Evolutionary conservation across 2,888 invertebrate genomes (phyloP).

Genomic region (Nysson spinosus): DNA sequence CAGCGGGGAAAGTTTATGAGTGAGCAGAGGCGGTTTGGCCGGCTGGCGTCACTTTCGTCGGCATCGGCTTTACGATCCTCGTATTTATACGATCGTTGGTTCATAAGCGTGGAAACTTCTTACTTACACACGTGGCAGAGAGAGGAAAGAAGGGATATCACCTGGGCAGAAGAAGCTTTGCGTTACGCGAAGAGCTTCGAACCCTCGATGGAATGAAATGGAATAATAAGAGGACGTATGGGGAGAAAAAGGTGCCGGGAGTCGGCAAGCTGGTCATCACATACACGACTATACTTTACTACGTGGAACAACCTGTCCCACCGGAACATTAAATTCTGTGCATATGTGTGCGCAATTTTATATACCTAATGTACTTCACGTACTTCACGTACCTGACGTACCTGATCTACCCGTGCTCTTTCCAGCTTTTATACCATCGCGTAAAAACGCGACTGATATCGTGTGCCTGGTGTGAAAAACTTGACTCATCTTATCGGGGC

Average conservation of each 20-base stretch:
- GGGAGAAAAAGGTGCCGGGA: not conserved
- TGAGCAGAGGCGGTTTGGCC: conserved; percentile 24
- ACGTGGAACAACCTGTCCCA: conserved; percentile 32
- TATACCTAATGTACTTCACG: conserved; percentile 7
- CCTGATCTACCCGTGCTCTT: no score
- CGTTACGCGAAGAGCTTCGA: conserved; percentile 23
- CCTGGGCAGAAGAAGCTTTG: conserved; percentile 25
- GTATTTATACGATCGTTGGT: conserved; percentile 56
- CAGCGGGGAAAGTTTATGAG: conserved; percentile 50
- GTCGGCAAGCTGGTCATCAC: no score
- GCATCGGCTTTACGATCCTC: conserved; percentile 51
- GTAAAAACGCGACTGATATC: not conserved
- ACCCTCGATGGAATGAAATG: conserved; percentile 38
- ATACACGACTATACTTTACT: conserved; percentile 37
- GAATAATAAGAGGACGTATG: conserved; percentile 36
- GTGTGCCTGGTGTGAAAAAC: no score
- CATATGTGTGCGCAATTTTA: conserved; percentile 11
- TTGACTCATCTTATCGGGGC: no score
- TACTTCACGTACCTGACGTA: no score
- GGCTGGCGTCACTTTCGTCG: conserved; percentile 47
- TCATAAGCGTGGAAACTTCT: conserved; percentile 53
- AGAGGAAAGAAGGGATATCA: not conserved
- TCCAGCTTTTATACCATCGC: no score
- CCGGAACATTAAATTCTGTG: conserved; percentile 30
- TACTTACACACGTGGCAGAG: conserved; percentile 31